Percentiles rank a stretch among this genome's conserved stretches.
phyloP scores from a whole-genome alignment of 1,140 invertebrate genomes.

The Macrobrachium rosenbergii region DNA sequence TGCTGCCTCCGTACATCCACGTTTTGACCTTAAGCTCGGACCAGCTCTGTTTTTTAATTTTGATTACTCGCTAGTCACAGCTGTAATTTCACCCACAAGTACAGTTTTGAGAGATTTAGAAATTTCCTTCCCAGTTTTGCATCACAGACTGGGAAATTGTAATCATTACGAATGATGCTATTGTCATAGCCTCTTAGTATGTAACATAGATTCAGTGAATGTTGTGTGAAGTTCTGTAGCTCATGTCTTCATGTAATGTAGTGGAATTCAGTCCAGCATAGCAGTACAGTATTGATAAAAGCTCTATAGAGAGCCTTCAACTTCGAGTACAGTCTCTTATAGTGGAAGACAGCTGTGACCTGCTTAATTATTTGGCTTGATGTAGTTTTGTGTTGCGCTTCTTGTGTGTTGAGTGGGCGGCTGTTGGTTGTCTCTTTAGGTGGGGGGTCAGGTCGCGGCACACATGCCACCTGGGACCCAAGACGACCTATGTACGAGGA shows the following conservation, averaged over 20 bases:
- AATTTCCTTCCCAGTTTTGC: not conserved
- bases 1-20: not conserved
- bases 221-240: no score
- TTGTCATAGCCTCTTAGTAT: no score
- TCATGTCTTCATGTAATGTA: no score
- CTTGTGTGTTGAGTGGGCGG: constrained; percentile 64
- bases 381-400: constrained; percentile 65
- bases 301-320: no score
- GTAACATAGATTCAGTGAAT: no score
- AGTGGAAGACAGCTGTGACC: constrained; percentile 19
- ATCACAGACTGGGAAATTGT: not conserved
- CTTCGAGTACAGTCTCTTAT: not conserved
- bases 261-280: no score
- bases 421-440: constrained; percentile 65
- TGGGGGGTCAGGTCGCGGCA: constrained; percentile 53
- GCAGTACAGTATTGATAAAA: constrained; percentile 1
- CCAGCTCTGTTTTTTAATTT: constrained; percentile 46
- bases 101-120: constrained; percentile 13
- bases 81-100: constrained; percentile 12
- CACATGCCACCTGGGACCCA: constrained; percentile 87
- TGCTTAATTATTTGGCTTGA: constrained; percentile 46
- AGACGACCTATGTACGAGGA: constrained; percentile 89
- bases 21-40: constrained; percentile 43
- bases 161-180: no score
- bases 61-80: constrained; percentile 20